phyloP scores from a whole-genome alignment of 1,140 invertebrate genomes.

The Sarcophaga bullata region DNA sequence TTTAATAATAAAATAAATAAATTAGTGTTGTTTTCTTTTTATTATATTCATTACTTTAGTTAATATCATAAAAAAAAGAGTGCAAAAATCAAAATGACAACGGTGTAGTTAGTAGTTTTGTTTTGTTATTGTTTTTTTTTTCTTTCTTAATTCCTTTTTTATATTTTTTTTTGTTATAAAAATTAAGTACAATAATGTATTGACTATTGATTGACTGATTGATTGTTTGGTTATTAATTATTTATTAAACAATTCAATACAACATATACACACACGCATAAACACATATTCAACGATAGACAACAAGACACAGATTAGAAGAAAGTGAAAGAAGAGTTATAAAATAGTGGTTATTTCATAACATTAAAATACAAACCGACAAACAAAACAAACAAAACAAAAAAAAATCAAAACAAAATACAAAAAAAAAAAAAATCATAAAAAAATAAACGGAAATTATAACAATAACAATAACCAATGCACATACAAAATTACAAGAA shows the following conservation, averaged over 20 bases:
- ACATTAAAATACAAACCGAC: not conserved
- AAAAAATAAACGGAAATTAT: not conserved
- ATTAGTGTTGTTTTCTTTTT: too few species aligned
- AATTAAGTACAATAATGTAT: constrained; percentile 5
- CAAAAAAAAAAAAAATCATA: not conserved
- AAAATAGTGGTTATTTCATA: not conserved
- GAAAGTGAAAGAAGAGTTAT: not conserved
- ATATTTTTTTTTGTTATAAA: not conserved
- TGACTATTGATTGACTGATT: constrained; percentile 10
- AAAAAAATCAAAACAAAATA: not conserved
- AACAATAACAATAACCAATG: not conserved
- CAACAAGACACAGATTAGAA: not conserved
- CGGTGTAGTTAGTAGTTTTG: too few species aligned
- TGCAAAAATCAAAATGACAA: constrained; percentile 24
- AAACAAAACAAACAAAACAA: not conserved
- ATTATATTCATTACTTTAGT: too few species aligned
- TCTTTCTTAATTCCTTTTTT: not conserved
- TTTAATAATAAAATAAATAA: too few species aligned
- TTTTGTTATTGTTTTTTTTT: too few species aligned
- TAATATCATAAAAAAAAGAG: not conserved
- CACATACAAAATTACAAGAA: not conserved
- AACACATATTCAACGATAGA: not conserved
- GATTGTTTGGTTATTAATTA: not conserved
- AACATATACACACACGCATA: not conserved
- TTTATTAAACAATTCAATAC: not conserved